Base-by-base conservation (phyloP, 2,797 vertebrate species). In the Erethizon dorsatum region DNA sequence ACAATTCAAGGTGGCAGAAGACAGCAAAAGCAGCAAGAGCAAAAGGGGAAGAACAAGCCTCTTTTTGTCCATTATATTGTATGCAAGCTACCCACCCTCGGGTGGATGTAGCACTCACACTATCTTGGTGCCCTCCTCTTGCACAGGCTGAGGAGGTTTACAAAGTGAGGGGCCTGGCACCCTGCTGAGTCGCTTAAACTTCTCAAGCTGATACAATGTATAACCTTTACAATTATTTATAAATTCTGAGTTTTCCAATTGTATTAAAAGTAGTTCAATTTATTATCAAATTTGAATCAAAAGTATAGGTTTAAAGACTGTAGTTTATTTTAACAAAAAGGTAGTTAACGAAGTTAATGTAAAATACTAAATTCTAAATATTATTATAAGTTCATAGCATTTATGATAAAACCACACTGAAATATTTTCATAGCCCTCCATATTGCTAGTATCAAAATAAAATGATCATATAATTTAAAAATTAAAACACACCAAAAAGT, bases 281-380 rank as follows among this genome's bases (percentile, higher is more conserved):
- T 57, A 84, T 78, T 92, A 82, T 79, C 22, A 94, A 57, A 85
- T 80, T n/a, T 86, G 57, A 95, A 80, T 95, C 67, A 96, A 93
- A 97, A 89, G 67, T 79, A 61, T 33, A 7, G 8, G 56, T 14
- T 78, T 93, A 78, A 95, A 77, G 75, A 22, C 33, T 83, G 8
- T 0, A 85, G 41, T 79, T 94, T 95, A 73, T 59, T 94, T 94
- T 87, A 83, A 89, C 0, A 87, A 82, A 78, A 94, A 63, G 4
- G 15, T 54, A 56, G 12, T 73, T 47, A 89, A 71, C 28, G 59
- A 54, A 83, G 5, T 67, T 75, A 94, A 92, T 82, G 65, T 24
- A 59, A 95, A 96, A 69, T 52, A 69, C 41, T n/a, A 90, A 65
- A 45, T 92, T 89, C 31, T 88, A 91, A 77, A n/a, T 79, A 75